Evolutionary conservation across 2,113 vertebrate genomes (phyloP).

Genomic region (Manacus vitellinus): DNA sequence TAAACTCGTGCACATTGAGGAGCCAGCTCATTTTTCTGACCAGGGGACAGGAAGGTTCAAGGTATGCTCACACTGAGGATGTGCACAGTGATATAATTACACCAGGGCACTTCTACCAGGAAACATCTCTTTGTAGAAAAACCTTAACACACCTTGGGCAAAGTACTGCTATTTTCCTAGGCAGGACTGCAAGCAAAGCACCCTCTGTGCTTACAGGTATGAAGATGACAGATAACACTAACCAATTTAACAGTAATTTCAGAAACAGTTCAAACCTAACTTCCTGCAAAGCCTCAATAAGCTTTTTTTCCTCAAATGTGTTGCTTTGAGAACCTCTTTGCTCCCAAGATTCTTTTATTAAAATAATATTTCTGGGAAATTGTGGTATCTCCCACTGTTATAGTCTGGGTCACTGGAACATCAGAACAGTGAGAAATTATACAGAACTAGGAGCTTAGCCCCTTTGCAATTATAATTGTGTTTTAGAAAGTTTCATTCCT

Average conservation of each 20-base stretch:
- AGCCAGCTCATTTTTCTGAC: background rate
- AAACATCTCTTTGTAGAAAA: background rate
- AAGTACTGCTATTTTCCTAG: background rate
- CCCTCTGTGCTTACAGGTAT: background rate
- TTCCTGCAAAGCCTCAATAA: background rate
- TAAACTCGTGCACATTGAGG: rapidly evolving
- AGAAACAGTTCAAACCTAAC: background rate
- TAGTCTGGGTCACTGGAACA: background rate
- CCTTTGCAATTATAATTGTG: background rate
- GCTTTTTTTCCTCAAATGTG: background rate
- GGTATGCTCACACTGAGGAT: background rate
- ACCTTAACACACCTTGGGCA: background rate
- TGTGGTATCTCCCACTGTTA: background rate
- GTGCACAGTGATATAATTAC: background rate
- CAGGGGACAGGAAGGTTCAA: background rate
- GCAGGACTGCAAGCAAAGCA: background rate
- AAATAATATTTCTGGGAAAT: background rate
- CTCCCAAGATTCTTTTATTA: background rate
- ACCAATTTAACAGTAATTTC: conserved; percentile 13
- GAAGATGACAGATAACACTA: conserved; percentile 14
- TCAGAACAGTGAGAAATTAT: background rate
- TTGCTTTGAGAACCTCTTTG: background rate
- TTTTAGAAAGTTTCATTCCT: background rate
- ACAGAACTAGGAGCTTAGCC: background rate
- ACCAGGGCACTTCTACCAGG: background rate